These are phyloP conservation scores for Carassius auratus DNA, from an alignment of 2,113 vertebrate species.

Conservation along the genomic window DNA sequence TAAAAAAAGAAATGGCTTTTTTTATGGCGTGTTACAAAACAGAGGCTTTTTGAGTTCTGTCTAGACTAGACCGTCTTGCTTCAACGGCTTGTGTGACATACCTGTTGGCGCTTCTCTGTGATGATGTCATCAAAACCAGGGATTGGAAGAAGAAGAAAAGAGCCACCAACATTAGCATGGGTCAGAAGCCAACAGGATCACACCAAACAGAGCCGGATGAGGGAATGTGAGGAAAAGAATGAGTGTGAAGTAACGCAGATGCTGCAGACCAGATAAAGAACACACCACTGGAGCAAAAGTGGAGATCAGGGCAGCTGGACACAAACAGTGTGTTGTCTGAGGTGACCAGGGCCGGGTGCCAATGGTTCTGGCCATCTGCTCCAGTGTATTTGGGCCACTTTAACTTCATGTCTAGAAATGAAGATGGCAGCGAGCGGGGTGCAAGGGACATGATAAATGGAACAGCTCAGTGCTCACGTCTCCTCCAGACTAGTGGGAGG, in stretches of 20 bases:
- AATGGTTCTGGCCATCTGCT: conserved; percentile 38
- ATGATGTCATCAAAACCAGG: conserved; percentile 5
- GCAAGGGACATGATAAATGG: conserved; percentile 22
- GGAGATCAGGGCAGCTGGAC: conserved; percentile 10
- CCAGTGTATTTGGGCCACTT: conserved; percentile 14
- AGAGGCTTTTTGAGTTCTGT: background rate
- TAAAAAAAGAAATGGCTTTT: conserved; percentile 40
- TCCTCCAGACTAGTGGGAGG: conserved; percentile 2
- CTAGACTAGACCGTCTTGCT: background rate
- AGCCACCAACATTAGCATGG: background rate
- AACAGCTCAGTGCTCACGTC: background rate
- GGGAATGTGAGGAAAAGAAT: background rate
- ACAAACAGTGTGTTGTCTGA: conserved; percentile 7
- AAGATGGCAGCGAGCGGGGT: background rate
- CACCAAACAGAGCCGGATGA: background rate
- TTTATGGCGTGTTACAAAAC: conserved; percentile 3
- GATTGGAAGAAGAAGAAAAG: background rate
- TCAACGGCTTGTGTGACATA: background rate
- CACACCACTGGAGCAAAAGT: conserved; percentile 14
- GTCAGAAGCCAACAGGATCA: background rate
- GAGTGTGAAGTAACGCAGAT: conserved; percentile 21
- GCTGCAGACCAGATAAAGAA: conserved; percentile 6
- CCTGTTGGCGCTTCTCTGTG: background rate
- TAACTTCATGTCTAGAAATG: conserved; percentile 15
- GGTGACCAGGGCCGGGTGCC: conserved; percentile 21